Evolutionary conservation across 1,140 invertebrate genomes (phyloP).

Genomic region (Drosophila yakuba): DNA sequence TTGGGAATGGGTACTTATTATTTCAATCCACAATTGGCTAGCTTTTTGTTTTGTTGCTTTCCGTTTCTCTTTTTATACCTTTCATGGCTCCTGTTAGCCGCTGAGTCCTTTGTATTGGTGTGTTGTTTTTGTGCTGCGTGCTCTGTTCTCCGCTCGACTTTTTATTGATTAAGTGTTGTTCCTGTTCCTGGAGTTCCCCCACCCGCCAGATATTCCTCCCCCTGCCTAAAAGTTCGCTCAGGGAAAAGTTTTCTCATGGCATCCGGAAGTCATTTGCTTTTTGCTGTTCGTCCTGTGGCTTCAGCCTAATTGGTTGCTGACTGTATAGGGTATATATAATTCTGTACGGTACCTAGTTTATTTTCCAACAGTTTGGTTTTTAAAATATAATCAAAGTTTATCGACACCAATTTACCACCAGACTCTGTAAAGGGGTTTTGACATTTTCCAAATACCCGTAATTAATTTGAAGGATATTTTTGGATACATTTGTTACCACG

Average conservation of each 20-base stretch:
- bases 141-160: conserved; percentile 41
- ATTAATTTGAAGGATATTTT: conserved; percentile 5
- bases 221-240: conserved; percentile 17
- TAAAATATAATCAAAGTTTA: background rate
- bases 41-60: background rate
- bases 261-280: conserved; percentile 61
- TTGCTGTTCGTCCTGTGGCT: conserved; percentile 28
- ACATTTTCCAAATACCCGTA: conserved; percentile 1
- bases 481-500: background rate
- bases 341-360: no score
- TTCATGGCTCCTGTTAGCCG: conserved; percentile 17
- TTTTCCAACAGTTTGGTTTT: background rate
- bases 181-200: conserved; percentile 14
- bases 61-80: conserved; percentile 17
- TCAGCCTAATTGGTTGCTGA: conserved; percentile 43
- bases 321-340: background rate
- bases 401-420: no score
- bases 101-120: conserved; percentile 21
- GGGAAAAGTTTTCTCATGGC: conserved; percentile 43
- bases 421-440: background rate
- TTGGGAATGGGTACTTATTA: background rate
- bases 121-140: conserved; percentile 45
- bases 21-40: background rate
- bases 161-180: conserved; percentile 73
- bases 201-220: conserved; percentile 8